phyloP scores from a whole-genome alignment of 2,797 vertebrate genomes.

The Cyprinodon diabolis region DNA sequence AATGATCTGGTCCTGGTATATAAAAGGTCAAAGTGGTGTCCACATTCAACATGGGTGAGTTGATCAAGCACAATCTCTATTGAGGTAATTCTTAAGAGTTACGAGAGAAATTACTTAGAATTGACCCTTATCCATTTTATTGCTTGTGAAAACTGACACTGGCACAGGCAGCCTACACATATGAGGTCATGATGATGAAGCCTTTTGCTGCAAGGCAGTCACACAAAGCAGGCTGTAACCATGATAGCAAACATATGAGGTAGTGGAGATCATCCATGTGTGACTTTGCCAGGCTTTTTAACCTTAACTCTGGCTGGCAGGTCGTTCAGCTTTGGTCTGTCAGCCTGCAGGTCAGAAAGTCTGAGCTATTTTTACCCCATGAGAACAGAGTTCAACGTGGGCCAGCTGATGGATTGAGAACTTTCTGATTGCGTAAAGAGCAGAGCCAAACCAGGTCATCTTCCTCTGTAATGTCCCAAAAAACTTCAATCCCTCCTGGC shows the following conservation, averaged over 20 bases:
- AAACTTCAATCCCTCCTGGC: background rate
- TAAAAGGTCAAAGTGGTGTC: no score
- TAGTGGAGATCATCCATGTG: constrained; percentile 51
- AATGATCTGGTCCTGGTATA: no score
- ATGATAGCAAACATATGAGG: constrained; percentile 64
- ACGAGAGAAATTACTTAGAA: constrained; percentile 15
- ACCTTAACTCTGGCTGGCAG: constrained; percentile 64
- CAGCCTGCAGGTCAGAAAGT: constrained; percentile 42
- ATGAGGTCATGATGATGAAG: constrained; percentile 59
- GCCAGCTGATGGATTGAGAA: constrained; percentile 64
- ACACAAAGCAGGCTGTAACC: constrained; percentile 51
- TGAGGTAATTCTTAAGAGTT: constrained; percentile 19
- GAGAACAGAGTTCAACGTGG: constrained; percentile 50
- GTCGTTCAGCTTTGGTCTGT: constrained; percentile 55
- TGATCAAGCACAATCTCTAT: constrained; percentile 20
- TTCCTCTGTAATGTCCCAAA: constrained; percentile 13
- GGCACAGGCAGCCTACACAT: constrained; percentile 33
- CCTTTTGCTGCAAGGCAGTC: constrained; percentile 34
- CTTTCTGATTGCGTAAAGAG: constrained; percentile 38
- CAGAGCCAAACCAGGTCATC: constrained; percentile 33
- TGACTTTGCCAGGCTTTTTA: constrained; percentile 56
- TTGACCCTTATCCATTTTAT: constrained; percentile 44
- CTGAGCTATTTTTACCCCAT: constrained; percentile 63
- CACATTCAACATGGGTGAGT: background rate
- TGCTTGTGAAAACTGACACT: constrained; percentile 27